phyloP scores from a whole-genome alignment of 2,888 invertebrate species.

The Coremacera marginata region DNA sequence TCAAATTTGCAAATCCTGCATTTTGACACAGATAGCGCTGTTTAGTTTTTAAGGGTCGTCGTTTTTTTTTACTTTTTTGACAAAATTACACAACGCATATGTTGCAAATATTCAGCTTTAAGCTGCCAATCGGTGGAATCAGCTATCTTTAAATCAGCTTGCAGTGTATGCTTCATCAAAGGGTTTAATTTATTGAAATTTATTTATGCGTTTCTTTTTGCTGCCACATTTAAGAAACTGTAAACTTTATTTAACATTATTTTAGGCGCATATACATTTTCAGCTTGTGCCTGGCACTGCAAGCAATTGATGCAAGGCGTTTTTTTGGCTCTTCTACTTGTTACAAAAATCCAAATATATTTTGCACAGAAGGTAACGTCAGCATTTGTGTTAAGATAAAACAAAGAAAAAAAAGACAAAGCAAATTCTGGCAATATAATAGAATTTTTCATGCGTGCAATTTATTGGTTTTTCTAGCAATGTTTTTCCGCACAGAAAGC shows the following conservation, averaged over 20 bases:
- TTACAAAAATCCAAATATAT: not conserved
- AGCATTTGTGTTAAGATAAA: not conserved
- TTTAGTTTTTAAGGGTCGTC: too few species aligned
- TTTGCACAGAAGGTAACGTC: not conserved
- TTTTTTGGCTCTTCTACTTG: not conserved
- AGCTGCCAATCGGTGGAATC: not conserved
- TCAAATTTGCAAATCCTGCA: too few species aligned
- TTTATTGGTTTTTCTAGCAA: conserved; percentile 32
- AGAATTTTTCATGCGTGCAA: conserved; percentile 32
- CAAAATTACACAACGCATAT: not conserved
- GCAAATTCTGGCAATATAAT: not conserved
- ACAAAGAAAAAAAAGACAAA: not conserved
- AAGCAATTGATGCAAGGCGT: not conserved
- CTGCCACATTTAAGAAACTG: conserved; percentile 32
- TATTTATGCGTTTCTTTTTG: not conserved
- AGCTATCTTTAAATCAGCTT: not conserved
- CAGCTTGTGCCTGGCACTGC: conserved; percentile 5
- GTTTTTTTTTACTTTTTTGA: not conserved
- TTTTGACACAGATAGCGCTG: too few species aligned
- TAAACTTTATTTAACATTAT: conserved; percentile 21
- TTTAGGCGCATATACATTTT: not conserved
- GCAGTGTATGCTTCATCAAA: not conserved
- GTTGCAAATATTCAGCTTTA: conserved; percentile 4
- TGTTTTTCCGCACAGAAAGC: not conserved
- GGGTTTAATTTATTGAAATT: not conserved